A percentile compares a stretch with the other conserved stretches of the same genome.
phyloP scores from a whole-genome alignment of 2,888 invertebrate genomes.

The Eutolmus rufibarbis region DNA sequence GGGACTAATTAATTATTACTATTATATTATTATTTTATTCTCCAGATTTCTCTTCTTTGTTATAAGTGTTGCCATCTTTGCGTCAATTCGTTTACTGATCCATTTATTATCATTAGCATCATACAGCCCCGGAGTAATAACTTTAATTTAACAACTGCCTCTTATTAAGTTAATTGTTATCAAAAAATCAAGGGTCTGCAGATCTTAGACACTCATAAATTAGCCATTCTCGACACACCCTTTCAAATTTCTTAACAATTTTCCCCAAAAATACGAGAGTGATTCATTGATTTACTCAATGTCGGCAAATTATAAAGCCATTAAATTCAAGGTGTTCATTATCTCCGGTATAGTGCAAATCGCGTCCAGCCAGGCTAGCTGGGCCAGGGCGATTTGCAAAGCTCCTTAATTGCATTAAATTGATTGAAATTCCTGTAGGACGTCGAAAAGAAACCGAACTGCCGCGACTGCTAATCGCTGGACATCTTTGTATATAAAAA shows the following conservation, averaged over 20 bases:
- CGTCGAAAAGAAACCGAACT: not conserved
- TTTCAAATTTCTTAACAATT: not conserved
- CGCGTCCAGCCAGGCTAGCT: not conserved
- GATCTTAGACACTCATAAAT: not conserved
- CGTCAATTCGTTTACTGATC: not conserved
- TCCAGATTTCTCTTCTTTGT: no score
- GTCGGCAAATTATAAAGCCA: not conserved
- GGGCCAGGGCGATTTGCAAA: not conserved
- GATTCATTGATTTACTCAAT: not conserved
- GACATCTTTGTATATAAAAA: not conserved
- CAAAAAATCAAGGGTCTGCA: not conserved
- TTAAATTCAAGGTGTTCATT: not conserved
- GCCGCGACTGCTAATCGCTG: not conserved
- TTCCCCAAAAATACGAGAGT: not conserved
- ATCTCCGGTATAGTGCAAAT: not conserved
- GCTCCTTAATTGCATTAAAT: constrained; percentile 17
- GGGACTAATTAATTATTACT: no score
- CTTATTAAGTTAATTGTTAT: not conserved
- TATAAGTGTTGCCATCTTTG: not conserved
- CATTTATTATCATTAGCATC: not conserved
- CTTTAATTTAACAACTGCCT: not conserved
- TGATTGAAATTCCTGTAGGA: constrained; percentile 1
- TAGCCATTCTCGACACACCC: not conserved
- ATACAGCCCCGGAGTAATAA: not conserved
- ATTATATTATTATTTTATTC: no score